phyloP scores from a whole-genome alignment of 2,113 vertebrate genomes.

The Coregonus clupeaformis region DNA sequence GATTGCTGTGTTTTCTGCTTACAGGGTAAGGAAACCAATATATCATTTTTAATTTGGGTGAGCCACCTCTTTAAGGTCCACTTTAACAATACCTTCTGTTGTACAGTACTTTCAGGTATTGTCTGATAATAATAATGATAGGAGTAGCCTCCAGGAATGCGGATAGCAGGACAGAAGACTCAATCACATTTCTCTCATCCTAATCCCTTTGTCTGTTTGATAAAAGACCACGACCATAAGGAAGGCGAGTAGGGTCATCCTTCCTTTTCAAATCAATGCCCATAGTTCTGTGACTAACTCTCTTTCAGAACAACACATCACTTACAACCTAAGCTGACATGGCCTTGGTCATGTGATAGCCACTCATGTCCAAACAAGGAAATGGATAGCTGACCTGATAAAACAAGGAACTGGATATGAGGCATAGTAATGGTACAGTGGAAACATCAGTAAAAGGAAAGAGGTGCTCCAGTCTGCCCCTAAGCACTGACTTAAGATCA shows the following conservation, averaged over 20 bases:
- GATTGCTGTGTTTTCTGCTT: too few relatives aligned
- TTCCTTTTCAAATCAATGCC: neutral
- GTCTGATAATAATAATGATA: too few relatives aligned
- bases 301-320: slow-evolving; percentile 43
- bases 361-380: slow-evolving; percentile 26
- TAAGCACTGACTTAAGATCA: neutral
- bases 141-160: too few relatives aligned
- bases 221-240: neutral
- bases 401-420: slow-evolving; percentile 14
- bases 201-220: neutral
- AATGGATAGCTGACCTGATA: slow-evolving; percentile 15
- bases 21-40: too few relatives aligned
- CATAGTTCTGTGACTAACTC: slow-evolving; percentile 27
- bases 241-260: neutral
- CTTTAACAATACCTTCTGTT: too few relatives aligned
- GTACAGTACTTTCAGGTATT: too few relatives aligned
- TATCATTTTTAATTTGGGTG: too few relatives aligned
- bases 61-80: too few relatives aligned
- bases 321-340: slow-evolving; percentile 29
- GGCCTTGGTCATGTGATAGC: slow-evolving; percentile 43
- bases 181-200: neutral
- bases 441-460: neutral
- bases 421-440: neutral
- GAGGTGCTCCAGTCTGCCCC: neutral
- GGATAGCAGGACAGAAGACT: slow-evolving; percentile 16